Conservation (phyloP, 1,140 invertebrate species). For the Drosophila trapezifrons region DNA sequence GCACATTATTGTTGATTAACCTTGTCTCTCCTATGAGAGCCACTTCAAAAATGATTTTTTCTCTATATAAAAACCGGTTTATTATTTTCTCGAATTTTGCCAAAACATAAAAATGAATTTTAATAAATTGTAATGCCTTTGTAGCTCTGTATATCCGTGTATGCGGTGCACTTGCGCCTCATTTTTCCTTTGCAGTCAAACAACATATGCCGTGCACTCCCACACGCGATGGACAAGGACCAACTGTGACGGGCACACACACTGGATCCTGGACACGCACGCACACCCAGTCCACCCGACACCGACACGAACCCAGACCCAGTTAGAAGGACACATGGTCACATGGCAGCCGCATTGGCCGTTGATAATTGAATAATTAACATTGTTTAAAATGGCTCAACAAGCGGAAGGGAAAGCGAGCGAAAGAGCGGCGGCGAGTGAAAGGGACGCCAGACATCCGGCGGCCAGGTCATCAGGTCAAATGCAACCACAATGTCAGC, state of each 20-base stretch:
- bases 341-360: conserved; percentile 62
- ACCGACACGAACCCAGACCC: conserved; percentile 16
- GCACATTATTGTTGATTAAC: too few species aligned
- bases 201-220: conserved; percentile 68
- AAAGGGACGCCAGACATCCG: conserved; percentile 37
- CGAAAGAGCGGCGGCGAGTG: conserved; percentile 1
- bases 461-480: conserved; percentile 72
- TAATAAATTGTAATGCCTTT: background rate
- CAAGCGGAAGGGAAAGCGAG: conserved; percentile 11
- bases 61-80: too few species aligned
- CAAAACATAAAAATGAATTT: too few species aligned
- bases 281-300: conserved; percentile 3
- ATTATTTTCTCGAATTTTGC: too few species aligned
- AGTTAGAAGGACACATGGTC: conserved; percentile 56
- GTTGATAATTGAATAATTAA: conserved; percentile 83
- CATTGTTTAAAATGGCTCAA: conserved; percentile 75
- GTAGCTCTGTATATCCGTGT: conserved; percentile 29
- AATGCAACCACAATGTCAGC: conserved; percentile 79
- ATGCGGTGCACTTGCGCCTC: conserved; percentile 51
- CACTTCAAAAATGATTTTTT: too few species aligned
- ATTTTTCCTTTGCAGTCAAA: conserved; percentile 69
- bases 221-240: conserved; percentile 63
- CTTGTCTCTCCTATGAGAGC: too few species aligned
- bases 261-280: background rate
- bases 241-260: conserved; percentile 46